Evolutionary conservation across 1,140 invertebrate genomes (phyloP), one percentile per base, ranked within the genome.

Genomic region (Choristoneura fumiferana): DNA sequence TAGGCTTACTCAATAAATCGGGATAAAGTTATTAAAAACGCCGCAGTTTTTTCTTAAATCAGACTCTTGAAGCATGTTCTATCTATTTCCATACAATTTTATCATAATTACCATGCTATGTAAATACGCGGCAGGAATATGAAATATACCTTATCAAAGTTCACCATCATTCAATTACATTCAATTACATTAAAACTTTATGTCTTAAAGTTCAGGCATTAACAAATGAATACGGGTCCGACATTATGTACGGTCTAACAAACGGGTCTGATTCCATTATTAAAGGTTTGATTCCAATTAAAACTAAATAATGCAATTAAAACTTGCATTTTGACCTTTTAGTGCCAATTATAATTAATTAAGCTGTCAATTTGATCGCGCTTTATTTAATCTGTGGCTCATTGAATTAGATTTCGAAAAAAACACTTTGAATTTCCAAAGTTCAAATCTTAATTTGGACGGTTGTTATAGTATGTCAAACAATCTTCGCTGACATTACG

Each of bases 321-420:
- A 22, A 38, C 43, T 60, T 29, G 15, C 53, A 55, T n/a, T 1
- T 61, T 15, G 54, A 49, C 14, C 17, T 38, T 61, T 61, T 29
- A n/a, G 33, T 38, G 53, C 43, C 67, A 69, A 77, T 80, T 76
- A 71, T 71, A 70, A 70, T 81, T 79, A 78, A 82, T 82, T 81
- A 78, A 74, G 57, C 73, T 78, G 76, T 78, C 76, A 80, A 82
- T 82, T 77, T 49, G n/a, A 49, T 10, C 18, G 10, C 10, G 10
- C 14, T 45, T 45, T 8, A 45, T 49, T 49, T 49, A 17, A 29
- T 29, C 22, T 29, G 18, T 49, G 17, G 43, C n/a, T 22, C n/a
- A n/a, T n/a, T 29, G 22, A 29, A 29, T n/a, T n/a, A n/a, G n/a
- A n/a, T n/a, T n/a, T n/a, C n/a, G n/a, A 29, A 29, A 79, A 40